A percentile compares a stretch with the other conserved stretches of the same genome.
These are phyloP conservation scores for Lanistes nyassanus DNA, from an alignment of 1,140 invertebrate species.

Conservation along the genomic window DNA sequence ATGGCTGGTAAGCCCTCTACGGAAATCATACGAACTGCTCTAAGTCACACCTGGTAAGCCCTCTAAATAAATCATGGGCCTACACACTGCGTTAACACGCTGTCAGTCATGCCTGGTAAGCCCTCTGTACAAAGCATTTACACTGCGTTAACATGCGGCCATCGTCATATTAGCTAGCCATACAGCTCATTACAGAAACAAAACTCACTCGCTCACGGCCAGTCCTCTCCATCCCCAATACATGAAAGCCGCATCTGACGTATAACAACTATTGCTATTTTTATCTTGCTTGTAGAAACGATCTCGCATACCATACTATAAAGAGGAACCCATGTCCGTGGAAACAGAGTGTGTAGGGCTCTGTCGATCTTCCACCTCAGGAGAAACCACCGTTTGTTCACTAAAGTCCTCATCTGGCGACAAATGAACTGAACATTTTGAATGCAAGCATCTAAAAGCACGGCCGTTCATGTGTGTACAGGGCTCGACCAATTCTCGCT, in stretches of 20 bases:
- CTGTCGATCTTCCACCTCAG: slow-evolving; percentile 87
- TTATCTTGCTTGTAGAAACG: background rate
- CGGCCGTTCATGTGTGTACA: too few species aligned
- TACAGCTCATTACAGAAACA: too few species aligned
- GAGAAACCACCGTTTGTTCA: slow-evolving; percentile 81
- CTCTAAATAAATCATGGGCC: too few species aligned
- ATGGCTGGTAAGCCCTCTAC: background rate
- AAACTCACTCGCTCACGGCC: too few species aligned
- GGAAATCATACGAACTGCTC: background rate
- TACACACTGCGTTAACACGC: background rate
- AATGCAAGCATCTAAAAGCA: too few species aligned
- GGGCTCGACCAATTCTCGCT: too few species aligned
- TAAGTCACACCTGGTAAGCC: background rate
- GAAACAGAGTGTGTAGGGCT: slow-evolving; percentile 78
- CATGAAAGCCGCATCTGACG: too few species aligned
- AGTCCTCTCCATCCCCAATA: too few species aligned
- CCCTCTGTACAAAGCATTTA: too few species aligned
- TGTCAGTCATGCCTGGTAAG: background rate
- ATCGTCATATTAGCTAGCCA: background rate
- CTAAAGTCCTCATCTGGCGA: slow-evolving; percentile 87
- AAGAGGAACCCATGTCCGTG: slow-evolving; percentile 87
- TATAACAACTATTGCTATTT: too few species aligned
- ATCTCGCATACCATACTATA: slow-evolving; percentile 74
- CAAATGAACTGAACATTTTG: too few species aligned
- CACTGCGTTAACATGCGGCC: background rate